A percentile compares a stretch with the other conserved stretches of the same genome.
Evolutionary conservation across 2,113 vertebrate genomes (phyloP).

Genomic region (Microcebus ravelobensis): DNA sequence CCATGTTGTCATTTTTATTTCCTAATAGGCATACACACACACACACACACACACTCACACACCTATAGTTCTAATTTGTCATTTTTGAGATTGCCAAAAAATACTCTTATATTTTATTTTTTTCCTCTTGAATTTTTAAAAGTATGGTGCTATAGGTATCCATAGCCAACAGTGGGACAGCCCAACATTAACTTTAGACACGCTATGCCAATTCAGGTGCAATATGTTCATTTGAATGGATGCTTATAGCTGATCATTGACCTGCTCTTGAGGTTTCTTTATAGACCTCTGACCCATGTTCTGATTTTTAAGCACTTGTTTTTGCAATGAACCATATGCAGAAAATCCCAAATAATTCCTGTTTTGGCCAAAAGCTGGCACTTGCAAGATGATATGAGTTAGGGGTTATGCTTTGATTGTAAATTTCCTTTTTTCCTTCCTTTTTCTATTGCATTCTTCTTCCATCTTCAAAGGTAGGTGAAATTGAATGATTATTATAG

Average conservation of each 20-base stretch:
- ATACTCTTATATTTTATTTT: neutral
- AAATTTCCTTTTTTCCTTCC: neutral
- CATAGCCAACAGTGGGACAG: neutral
- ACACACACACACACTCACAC: neutral
- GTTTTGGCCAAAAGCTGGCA: neutral
- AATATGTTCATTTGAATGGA: neutral
- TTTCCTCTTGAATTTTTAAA: neutral
- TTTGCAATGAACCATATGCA: neutral
- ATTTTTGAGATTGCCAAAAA: neutral
- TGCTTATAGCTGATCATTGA: neutral
- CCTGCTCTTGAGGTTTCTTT: neutral
- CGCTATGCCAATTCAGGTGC: too few species aligned
- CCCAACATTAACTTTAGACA: neutral
- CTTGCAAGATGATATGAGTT: neutral
- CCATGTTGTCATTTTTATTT: neutral
- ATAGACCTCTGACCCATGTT: neutral
- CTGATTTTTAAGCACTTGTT: neutral
- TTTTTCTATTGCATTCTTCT: neutral
- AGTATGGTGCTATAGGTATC: neutral
- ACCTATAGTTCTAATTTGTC: neutral
- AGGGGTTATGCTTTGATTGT: neutral
- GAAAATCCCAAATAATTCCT: accelerated
- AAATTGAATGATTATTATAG: neutral
- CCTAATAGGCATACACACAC: neutral
- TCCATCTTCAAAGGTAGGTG: neutral